These are phyloP conservation scores for Popillia japonica DNA, from an alignment of 1,140 invertebrate species.

Conservation along the genomic window DNA sequence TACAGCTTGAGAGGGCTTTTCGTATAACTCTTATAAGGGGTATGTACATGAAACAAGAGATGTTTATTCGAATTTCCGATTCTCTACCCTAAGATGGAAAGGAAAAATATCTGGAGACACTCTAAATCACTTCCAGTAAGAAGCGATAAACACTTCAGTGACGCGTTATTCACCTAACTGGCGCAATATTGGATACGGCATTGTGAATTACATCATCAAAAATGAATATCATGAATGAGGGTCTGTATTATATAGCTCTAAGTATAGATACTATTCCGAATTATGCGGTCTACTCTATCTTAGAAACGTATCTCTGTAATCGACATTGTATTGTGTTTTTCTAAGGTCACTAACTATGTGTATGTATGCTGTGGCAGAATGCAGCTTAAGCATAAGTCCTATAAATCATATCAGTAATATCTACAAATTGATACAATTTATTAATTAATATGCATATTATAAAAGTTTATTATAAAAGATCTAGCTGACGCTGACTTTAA, in stretches of 20 bases:
- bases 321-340: no score
- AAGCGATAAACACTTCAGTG: conserved; percentile 12
- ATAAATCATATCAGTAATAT: no score
- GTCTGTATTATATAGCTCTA: background rate
- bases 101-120: background rate
- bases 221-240: background rate
- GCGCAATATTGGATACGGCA: background rate
- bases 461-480: no score
- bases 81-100: background rate
- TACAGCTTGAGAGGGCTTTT: background rate
- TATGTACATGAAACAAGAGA: conserved; percentile 20
- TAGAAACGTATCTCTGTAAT: no score
- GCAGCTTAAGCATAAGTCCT: no score
- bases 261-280: background rate
- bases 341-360: no score
- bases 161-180: background rate
- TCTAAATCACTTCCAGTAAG: background rate
- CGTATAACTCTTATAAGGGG: background rate
- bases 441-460: no score
- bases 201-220: background rate
- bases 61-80: conserved; percentile 23
- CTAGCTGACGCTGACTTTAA: no score
- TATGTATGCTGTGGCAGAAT: no score
- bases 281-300: no score
- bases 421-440: no score